phyloP scores from a whole-genome alignment of 2,888 invertebrate genomes.

The Meta bourneti region DNA sequence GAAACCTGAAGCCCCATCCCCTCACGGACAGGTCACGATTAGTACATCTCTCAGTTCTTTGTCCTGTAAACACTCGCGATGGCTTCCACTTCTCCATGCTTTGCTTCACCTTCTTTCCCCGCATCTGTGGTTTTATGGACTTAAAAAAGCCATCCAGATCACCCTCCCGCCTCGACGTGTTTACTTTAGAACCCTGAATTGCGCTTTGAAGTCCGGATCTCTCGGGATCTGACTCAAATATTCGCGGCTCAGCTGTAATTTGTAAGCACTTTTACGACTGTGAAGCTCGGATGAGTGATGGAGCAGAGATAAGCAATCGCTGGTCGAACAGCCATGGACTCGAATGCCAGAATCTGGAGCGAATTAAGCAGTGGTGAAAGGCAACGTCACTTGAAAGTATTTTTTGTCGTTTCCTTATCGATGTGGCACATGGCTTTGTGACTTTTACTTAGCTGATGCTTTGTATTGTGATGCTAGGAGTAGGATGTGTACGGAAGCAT shows the following conservation, averaged over 20 bases:
- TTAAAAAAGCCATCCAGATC: slow-evolving; percentile 1
- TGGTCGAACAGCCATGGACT: neutral
- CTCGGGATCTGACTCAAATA: neutral
- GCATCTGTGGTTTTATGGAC: slow-evolving; percentile 16
- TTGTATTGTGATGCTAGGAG: too few relatives aligned
- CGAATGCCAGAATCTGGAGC: neutral
- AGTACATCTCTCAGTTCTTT: slow-evolving; percentile 10
- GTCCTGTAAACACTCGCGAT: slow-evolving; percentile 16
- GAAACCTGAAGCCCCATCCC: neutral
- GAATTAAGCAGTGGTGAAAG: neutral
- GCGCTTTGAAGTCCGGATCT: neutral
- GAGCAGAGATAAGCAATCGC: neutral
- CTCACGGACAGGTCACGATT: neutral
- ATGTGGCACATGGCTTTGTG: neutral
- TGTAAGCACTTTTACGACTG: slow-evolving; percentile 16
- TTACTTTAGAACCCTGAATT: neutral
- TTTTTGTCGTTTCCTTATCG: neutral
- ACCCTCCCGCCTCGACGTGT: neutral
- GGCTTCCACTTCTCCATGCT: neutral
- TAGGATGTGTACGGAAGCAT: too few relatives aligned
- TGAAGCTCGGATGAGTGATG: slow-evolving; percentile 6
- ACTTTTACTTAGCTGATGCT: too few relatives aligned
- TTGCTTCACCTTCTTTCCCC: neutral
- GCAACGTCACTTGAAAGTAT: neutral
- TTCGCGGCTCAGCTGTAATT: slow-evolving; percentile 15